A percentile compares a stretch with the other conserved stretches of the same genome.
Conservation (phyloP, 2,113 vertebrate genomes). For the Phodopus roborovskii region DNA sequence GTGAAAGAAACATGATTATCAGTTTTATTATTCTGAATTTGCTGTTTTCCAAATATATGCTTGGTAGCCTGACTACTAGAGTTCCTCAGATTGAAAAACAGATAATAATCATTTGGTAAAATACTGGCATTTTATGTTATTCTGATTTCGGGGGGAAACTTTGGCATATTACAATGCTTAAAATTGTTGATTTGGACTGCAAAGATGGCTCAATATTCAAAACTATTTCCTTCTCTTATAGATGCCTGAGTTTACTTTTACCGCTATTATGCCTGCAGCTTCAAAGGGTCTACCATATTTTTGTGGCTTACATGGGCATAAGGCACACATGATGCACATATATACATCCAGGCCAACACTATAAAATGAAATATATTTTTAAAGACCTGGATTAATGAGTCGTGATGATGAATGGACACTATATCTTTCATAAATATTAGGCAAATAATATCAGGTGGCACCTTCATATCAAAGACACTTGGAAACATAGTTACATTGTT, state of each 20-base stretch:
- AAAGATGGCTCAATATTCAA: not conserved
- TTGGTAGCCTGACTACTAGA: constrained; percentile 56
- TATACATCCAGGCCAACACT: not conserved
- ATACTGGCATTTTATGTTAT: constrained; percentile 40
- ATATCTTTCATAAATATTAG: not conserved
- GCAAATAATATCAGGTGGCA: not conserved
- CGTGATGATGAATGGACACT: not conserved
- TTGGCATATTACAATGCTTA: not conserved
- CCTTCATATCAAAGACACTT: not conserved
- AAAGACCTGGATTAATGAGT: not conserved
- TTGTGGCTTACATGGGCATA: not conserved
- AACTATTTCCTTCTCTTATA: not conserved
- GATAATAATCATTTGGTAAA: constrained; percentile 44
- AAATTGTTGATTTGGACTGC: not conserved
- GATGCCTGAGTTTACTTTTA: not conserved
- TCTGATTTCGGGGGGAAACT: constrained; percentile 35
- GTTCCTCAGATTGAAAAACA: constrained; percentile 57
- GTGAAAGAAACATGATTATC: constrained; percentile 77
- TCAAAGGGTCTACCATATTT: not conserved
- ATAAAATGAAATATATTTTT: not conserved
- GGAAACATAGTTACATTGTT: not conserved
- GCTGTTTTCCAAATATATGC: constrained; percentile 78
- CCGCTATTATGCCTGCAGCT: not conserved
- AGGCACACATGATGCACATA: too few relatives aligned
- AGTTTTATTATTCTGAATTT: constrained; percentile 71